Conservation (phyloP, 1,140 invertebrate genomes). For the Zaprionus ghesquierei region DNA sequence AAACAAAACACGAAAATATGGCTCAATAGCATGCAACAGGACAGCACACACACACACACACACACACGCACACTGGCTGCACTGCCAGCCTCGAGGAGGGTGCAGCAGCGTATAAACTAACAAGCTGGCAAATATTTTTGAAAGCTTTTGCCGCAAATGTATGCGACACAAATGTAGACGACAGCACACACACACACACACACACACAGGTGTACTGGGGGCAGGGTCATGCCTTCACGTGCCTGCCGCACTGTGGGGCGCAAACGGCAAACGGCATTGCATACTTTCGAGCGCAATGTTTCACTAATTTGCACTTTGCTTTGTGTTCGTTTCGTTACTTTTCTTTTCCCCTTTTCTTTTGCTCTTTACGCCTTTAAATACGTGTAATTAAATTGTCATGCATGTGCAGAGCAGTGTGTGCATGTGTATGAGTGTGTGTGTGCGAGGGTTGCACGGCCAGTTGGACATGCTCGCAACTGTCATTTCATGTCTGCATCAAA, state of each 20-base stretch:
- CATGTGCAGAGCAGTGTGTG: neutral
- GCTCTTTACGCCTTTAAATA: constrained; percentile 70
- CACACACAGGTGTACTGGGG: neutral
- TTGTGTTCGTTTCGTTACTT: constrained; percentile 39
- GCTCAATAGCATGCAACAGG: constrained; percentile 78
- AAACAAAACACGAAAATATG: constrained; percentile 71
- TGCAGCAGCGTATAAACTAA: constrained; percentile 65
- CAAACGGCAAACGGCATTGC: constrained; percentile 30
- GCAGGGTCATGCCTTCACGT: constrained; percentile 11
- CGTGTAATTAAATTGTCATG: constrained; percentile 70
- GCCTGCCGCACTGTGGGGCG: neutral
- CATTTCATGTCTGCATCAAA: constrained; percentile 66
- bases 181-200: constrained; percentile 21
- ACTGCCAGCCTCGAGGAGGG: constrained; percentile 22
- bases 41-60: constrained; percentile 41
- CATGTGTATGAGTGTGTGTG: constrained; percentile 3
- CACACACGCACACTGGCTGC: constrained; percentile 8
- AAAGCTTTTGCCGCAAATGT: constrained; percentile 78
- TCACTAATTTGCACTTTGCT: constrained; percentile 77
- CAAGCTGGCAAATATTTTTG: constrained; percentile 77
- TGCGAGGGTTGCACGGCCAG: constrained; percentile 28
- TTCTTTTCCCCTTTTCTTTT: constrained; percentile 33
- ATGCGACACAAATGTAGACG: constrained; percentile 45
- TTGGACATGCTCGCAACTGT: constrained; percentile 3
- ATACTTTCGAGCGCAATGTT: constrained; percentile 61